Conservation (phyloP, 2,113 vertebrate genomes). For the Thalassarche chlororhynchos region DNA sequence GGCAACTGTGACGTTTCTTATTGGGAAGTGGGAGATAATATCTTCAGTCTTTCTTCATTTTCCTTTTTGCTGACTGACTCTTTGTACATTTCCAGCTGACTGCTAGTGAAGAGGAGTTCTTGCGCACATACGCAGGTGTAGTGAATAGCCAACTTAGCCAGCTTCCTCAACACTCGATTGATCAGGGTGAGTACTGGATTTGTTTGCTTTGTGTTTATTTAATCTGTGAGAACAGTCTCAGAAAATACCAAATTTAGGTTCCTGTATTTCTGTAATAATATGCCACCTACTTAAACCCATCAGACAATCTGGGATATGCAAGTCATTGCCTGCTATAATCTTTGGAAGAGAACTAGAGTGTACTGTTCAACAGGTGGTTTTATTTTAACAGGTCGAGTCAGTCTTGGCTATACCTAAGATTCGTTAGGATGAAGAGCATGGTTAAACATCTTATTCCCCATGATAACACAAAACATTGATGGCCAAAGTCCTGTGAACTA, state of each 20-base stretch:
- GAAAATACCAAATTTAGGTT: neutral
- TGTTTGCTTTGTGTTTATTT: neutral
- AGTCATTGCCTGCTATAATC: neutral
- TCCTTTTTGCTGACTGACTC: neutral
- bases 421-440: neutral
- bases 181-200: constrained; percentile 87
- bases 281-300: neutral
- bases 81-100: constrained; percentile 81
- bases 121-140: constrained; percentile 93
- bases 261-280: neutral
- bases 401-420: neutral
- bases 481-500: neutral
- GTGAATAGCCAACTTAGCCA: constrained; percentile 98
- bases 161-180: constrained; percentile 96
- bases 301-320: neutral
- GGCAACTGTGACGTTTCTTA: neutral
- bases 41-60: neutral
- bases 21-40: neutral
- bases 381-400: neutral
- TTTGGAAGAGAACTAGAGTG: neutral
- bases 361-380: neutral
- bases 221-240: neutral
- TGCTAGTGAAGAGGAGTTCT: constrained; percentile 94
- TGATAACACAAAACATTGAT: neutral
- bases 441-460: neutral